Percentiles rank a stretch among this genome's conserved stretches.
Conservation (phyloP, 1,140 invertebrate species). For the Lordiphosa mommai region DNA sequence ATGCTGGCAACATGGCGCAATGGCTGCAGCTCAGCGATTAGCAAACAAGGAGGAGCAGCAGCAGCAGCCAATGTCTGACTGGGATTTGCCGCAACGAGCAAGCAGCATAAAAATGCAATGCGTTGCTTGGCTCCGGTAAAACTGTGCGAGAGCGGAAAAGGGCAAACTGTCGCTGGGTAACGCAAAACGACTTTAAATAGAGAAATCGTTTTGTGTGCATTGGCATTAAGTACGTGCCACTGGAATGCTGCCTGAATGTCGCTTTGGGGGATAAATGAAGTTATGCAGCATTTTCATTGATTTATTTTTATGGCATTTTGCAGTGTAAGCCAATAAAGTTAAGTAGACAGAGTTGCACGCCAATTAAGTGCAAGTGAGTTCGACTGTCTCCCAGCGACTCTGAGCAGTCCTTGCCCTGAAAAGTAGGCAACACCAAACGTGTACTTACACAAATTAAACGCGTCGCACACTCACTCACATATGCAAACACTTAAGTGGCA, state of each 20-base stretch:
- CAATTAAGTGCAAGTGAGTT: constrained; percentile 38
- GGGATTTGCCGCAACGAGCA: constrained; percentile 25
- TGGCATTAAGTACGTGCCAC: constrained; percentile 47
- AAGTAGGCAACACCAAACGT: constrained; percentile 1
- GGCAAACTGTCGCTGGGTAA: constrained; percentile 21
- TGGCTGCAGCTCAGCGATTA: constrained; percentile 3
- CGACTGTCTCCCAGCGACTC: not conserved
- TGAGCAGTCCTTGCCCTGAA: constrained; percentile 11
- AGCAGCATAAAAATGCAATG: constrained; percentile 56
- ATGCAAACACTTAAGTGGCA: constrained; percentile 44
- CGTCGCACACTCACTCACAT: constrained; percentile 13
- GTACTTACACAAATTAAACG: constrained; percentile 64
- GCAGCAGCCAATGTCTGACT: constrained; percentile 4
- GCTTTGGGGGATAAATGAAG: constrained; percentile 44
- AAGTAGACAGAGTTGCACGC: constrained; percentile 10
- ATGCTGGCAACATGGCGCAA: not conserved
- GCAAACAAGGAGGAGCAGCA: constrained; percentile 1
- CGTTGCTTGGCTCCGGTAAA: constrained; percentile 42
- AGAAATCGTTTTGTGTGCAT: constrained; percentile 49
- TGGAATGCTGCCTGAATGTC: constrained; percentile 21
- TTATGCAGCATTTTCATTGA: constrained; percentile 69
- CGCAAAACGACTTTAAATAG: constrained; percentile 61
- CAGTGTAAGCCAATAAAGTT: constrained; percentile 34
- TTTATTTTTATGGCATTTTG: constrained; percentile 40
- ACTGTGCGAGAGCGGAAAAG: constrained; percentile 24